Conservation (phyloP, 2,113 vertebrate species). For the Isichthys henryi region DNA sequence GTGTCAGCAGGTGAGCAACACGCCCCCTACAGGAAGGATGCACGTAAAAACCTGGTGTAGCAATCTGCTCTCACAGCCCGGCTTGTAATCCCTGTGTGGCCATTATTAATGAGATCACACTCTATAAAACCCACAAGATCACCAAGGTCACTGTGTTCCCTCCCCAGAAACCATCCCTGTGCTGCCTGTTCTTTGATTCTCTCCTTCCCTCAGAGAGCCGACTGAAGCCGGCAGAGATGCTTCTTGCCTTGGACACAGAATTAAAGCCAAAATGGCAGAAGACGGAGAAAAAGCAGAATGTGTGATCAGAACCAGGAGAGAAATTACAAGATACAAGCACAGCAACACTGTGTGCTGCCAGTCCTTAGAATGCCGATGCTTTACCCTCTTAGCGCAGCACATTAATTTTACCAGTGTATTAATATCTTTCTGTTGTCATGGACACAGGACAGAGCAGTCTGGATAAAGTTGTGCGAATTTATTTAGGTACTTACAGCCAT, state of each 20-base stretch:
- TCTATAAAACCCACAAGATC: background rate
- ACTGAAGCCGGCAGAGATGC: conserved; percentile 42
- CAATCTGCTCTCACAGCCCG: background rate
- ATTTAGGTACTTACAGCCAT: background rate
- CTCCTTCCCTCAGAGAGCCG: conserved; percentile 29
- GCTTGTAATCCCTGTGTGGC: background rate
- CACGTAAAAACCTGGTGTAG: background rate
- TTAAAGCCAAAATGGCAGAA: conserved; percentile 26
- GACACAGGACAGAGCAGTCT: background rate
- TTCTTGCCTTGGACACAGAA: conserved; percentile 39
- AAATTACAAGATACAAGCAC: background rate
- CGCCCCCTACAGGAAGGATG: background rate
- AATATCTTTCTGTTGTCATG: background rate
- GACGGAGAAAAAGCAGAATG: background rate
- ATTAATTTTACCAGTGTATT: background rate
- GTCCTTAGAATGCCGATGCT: too few species aligned
- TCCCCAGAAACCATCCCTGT: background rate
- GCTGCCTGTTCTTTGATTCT: background rate
- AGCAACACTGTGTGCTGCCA: background rate
- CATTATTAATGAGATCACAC: background rate
- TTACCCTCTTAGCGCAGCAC: background rate
- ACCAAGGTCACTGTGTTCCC: background rate
- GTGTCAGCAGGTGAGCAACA: conserved; percentile 31
- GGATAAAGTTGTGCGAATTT: background rate
- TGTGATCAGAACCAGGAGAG: background rate